Evolutionary conservation across 2,113 vertebrate species (phyloP), one percentile per base, ranked within the genome.

Genomic region (Pseudorhombus dupliciocellatus): DNA sequence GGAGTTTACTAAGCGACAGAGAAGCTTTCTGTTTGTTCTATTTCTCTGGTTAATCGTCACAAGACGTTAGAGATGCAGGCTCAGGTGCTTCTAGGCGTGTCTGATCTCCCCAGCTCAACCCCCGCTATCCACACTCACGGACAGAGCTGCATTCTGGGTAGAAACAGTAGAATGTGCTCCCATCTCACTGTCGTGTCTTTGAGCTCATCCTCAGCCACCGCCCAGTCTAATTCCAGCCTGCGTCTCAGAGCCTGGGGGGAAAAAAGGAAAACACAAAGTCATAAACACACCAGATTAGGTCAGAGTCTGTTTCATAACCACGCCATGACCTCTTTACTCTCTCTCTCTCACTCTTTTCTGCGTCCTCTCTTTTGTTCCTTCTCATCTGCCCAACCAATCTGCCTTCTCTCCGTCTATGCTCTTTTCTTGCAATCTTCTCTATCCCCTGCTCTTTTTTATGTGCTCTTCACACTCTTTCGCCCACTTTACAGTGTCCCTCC

Each of bases 281-380:
- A 84, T 89, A 87, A 91, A 92, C 85, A 90, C 31, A 61, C 69
- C 83, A 89, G 88, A 90, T 91, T 92, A 90, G 90, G 88, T 90
- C 88, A 90, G 67, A 82, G 86, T 75, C 87, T 77, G 85, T 92
- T 91, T 91, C 81, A 83, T 88, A 90, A 91, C 87, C 85, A 87
- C 78, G 83, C 64, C 53, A 68, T 90, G 87, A 90, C 90, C 88
- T 89, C 87, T 85, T 88, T 88, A 78, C 83, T 71, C 61, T 73
- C 56, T 64, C 15, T 59, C 51, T 61, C 31, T 72, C 40, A 7
- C 54, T 62, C 42, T 44, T 44, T 44, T 15, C 15, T 44, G 15
- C 18, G 16, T 44, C 40, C 40, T 18, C 40, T 44, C 40, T 44
- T 44, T 18, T 66, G 55, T 44, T 21, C 37, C 37, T 55, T 80